Percentiles rank a stretch among this genome's conserved stretches.
Conservation (phyloP, 2,888 invertebrate genomes). For the Caenorhabditis becei region DNA sequence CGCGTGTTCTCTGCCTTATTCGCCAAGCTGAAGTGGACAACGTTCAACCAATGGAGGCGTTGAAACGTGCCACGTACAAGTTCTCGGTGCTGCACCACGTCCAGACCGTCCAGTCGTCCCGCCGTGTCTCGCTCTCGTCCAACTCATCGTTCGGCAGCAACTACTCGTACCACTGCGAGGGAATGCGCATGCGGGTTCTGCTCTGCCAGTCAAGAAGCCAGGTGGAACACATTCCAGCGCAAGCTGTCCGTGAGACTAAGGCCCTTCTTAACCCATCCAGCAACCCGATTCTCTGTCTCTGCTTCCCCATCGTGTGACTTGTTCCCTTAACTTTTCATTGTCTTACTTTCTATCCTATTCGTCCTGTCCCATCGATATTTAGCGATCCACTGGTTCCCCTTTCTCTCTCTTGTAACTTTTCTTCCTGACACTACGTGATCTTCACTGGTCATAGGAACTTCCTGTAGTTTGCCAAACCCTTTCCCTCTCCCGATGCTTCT, state of each 20-base stretch:
- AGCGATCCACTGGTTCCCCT: slow-evolving; percentile 23
- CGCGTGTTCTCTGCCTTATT: slow-evolving; percentile 74
- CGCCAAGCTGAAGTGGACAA: slow-evolving; percentile 64
- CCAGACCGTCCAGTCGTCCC: slow-evolving; percentile 59
- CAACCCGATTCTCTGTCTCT: slow-evolving; percentile 78
- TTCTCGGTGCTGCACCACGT: slow-evolving; percentile 78
- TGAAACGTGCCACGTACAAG: slow-evolving; percentile 77
- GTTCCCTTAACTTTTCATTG: slow-evolving; percentile 20
- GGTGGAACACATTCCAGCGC: slow-evolving; percentile 71
- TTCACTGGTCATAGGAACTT: slow-evolving; percentile 31
- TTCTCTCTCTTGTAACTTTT: slow-evolving; percentile 31
- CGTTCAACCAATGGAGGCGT: slow-evolving; percentile 71
- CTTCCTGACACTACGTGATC: slow-evolving; percentile 29
- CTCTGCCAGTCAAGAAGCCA: slow-evolving; percentile 75
- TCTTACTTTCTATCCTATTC: slow-evolving; percentile 1
- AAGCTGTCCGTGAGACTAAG: slow-evolving; percentile 76
- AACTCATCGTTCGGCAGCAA: slow-evolving; percentile 55
- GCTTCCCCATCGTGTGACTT: slow-evolving; percentile 69
- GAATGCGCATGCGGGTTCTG: slow-evolving; percentile 76
- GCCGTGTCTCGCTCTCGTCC: slow-evolving; percentile 59
- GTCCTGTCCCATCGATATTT: slow-evolving; percentile 25
- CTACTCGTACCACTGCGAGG: slow-evolving; percentile 56
- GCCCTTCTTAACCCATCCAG: slow-evolving; percentile 74
- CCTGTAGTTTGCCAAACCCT: slow-evolving; percentile 14
- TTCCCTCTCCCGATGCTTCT: slow-evolving; percentile 3